Evolutionary conservation across 2,797 vertebrate genomes (phyloP), one percentile per base, ranked within the genome.

Genomic region (Melanotaenia maccullochi): DNA sequence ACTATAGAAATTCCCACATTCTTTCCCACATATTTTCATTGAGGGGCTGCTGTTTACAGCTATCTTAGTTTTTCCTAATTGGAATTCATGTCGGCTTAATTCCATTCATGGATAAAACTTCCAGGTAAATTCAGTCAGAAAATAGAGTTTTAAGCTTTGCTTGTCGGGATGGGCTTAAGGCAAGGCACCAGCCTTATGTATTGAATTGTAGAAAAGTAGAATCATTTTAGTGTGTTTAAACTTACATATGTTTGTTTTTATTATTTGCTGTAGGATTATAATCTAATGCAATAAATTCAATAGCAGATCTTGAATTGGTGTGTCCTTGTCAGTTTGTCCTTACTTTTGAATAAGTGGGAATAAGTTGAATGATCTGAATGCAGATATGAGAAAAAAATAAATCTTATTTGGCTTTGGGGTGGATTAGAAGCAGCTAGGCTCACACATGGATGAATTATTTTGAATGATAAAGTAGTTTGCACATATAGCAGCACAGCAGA

Each of bases 131-230:
- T 42, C 9, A 60, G 24, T 28, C 12, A 25, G 4, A 22, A 38
- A 25, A 1, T 2, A 24, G 73, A 79, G 87, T 86, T 91, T 88
- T 83, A 87, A 86, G 79, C 70, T 86, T 90, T 93, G 93, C 92
- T 87, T 92, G 83, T 83, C 81, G 87, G 93, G 92, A 92, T 89
- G 94, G 93, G 95, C 91, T 87, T 92, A 94, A 89, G 94, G 93
- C 87, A 93, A 93, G 86, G 93, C 91, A 92, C 68, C 61, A 76
- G 83, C 57, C 71, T 62, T 68, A 76, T 83, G 82, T 62, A 47
- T 67, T 47, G 78, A 84, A 82, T 60, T 85, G 49, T 56, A 76
- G 61, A 55, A 25, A 54, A 54, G 64, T 54, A 57, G 32, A 73
- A 58, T 7, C 52, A 63, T 81, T 79, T 79, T 87, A 88, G 61